Evolutionary conservation across 2,888 invertebrate species (phyloP).

Genomic region (Tetheella fluctuosa): DNA sequence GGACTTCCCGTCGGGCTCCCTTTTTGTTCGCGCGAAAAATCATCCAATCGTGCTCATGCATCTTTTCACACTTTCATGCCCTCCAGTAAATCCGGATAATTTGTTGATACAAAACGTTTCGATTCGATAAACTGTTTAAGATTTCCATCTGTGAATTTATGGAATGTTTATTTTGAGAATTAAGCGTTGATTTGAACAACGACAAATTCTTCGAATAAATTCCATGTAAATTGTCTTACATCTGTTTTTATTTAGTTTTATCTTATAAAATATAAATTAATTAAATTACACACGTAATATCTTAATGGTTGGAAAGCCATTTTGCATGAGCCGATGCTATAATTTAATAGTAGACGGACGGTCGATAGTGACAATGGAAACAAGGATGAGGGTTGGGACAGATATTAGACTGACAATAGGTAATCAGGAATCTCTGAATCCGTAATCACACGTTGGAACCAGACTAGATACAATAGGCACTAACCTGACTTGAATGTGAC

Average conservation of each 20-base stretch:
- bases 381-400: background rate
- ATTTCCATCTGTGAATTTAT: constrained; percentile 37
- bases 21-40: constrained; percentile 63
- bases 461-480: constrained; percentile 37
- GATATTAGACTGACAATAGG: background rate
- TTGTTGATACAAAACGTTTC: constrained; percentile 60
- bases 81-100: constrained; percentile 44
- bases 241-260: background rate
- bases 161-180: constrained; percentile 54
- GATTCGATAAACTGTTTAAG: constrained; percentile 61
- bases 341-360: background rate
- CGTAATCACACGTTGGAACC: background rate
- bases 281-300: too few relatives aligned
- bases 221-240: background rate
- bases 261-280: too few relatives aligned
- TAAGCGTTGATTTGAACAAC: constrained; percentile 50
- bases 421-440: background rate
- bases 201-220: background rate
- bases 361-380: background rate
- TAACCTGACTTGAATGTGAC: constrained; percentile 92
- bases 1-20: constrained; percentile 38
- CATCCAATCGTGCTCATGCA: constrained; percentile 57
- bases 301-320: background rate
- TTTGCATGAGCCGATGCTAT: background rate
- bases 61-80: constrained; percentile 52